phyloP scores from a whole-genome alignment of 2,797 vertebrate genomes.

The Liparis tanakae region DNA sequence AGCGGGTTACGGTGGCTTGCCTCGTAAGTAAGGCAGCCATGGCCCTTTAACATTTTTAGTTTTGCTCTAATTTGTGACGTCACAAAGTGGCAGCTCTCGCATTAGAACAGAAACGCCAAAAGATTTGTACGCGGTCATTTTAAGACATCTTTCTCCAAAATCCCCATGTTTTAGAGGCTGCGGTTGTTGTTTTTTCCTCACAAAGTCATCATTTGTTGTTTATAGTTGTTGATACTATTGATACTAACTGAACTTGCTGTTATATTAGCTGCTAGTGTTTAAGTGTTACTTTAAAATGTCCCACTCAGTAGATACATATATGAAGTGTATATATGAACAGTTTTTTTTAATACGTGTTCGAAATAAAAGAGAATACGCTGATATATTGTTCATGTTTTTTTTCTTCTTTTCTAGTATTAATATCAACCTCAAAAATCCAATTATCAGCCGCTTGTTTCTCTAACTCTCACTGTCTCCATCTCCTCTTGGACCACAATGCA shows the following conservation, averaged over 20 bases:
- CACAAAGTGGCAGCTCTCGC: not conserved
- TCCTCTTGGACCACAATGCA: constrained; percentile 38
- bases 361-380: not conserved
- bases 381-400: not conserved
- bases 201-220: not conserved
- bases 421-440: not conserved
- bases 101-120: not conserved
- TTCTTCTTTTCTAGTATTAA: not conserved
- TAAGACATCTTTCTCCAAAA: not conserved
- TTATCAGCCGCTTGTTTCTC: not conserved
- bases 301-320: not conserved
- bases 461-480: constrained; percentile 17
- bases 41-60: not conserved
- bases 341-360: not conserved
- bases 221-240: not conserved
- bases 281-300: constrained; percentile 6
- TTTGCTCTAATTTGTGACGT: not conserved
- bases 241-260: not conserved
- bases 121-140: not conserved
- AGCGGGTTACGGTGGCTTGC: not conserved
- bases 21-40: not conserved
- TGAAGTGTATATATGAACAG: not conserved
- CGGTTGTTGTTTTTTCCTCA: not conserved
- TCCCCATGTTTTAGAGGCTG: not conserved
- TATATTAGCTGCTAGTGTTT: not conserved